phyloP scores from a whole-genome alignment of 2,797 vertebrate genomes.

The Manis crassicaudata region DNA sequence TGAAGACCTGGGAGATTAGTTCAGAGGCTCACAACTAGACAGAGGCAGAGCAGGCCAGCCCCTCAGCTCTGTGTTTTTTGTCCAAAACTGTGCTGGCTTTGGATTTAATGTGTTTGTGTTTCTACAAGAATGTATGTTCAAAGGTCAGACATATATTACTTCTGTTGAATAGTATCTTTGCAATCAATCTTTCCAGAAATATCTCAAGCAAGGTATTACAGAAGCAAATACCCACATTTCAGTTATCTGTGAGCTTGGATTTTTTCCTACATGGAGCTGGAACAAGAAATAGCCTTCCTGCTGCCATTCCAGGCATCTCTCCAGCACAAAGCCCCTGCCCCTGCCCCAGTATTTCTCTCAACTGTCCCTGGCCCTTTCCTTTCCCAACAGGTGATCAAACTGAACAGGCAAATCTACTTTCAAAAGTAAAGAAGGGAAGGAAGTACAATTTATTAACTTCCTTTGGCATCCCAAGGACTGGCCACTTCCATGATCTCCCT shows the following conservation, averaged over 20 bases:
- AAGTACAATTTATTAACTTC: background rate
- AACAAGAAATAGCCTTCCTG: background rate
- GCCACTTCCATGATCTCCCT: background rate
- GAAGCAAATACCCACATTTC: background rate
- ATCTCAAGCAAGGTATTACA: background rate
- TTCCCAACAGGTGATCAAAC: background rate
- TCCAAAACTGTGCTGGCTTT: background rate
- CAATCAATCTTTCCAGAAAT: conserved; percentile 4
- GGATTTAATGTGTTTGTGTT: background rate
- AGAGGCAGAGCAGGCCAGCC: background rate
- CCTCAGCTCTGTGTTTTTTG: background rate
- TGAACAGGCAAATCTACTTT: background rate
- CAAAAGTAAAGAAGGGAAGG: background rate
- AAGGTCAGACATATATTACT: background rate
- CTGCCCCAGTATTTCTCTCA: background rate
- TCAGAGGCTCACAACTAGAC: background rate
- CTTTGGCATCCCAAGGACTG: background rate
- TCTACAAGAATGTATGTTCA: background rate
- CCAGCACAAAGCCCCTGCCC: too few relatives aligned
- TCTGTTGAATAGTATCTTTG: background rate
- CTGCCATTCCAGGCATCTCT: background rate
- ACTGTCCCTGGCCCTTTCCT: background rate
- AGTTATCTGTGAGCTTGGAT: too few relatives aligned
- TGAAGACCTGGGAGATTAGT: background rate
- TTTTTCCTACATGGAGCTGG: background rate